Percentiles rank a stretch among this genome's conserved stretches.
Evolutionary conservation across 2,888 invertebrate species (phyloP).

Genomic region (Gibbula magus): DNA sequence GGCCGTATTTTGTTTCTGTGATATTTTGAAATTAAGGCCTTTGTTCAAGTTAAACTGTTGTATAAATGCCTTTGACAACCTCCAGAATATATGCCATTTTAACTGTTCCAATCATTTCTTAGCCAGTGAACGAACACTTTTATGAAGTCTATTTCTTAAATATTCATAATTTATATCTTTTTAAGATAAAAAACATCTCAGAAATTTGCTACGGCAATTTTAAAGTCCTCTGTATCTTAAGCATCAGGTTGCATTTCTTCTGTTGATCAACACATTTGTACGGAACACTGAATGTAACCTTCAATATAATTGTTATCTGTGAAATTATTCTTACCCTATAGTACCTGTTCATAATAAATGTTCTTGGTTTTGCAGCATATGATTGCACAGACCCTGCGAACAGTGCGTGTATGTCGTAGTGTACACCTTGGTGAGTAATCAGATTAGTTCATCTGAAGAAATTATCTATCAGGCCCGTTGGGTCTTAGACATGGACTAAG

Average conservation of each 20-base stretch:
- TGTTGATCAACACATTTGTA: not conserved
- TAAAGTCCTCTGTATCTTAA: no score
- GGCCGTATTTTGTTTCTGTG: no score
- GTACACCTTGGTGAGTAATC: conserved; percentile 77
- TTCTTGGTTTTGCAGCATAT: conserved; percentile 80
- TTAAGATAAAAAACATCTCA: no score
- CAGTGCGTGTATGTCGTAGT: conserved; percentile 85
- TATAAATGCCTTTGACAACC: no score
- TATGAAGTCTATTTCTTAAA: no score
- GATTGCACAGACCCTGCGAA: conserved; percentile 88
- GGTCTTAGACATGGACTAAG: no score
- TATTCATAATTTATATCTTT: not conserved
- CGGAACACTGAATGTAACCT: not conserved
- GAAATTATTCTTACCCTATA: not conserved
- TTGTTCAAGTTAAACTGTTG: no score
- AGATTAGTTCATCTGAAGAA: not conserved
- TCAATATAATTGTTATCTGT: not conserved
- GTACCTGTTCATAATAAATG: not conserved
- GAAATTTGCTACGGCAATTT: no score
- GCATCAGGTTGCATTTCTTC: no score
- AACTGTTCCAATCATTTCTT: no score
- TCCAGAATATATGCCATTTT: no score
- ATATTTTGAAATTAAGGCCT: no score
- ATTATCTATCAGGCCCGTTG: not conserved
- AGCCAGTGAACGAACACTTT: not conserved